Evolutionary conservation across 2,797 vertebrate species (phyloP), one percentile per base, ranked within the genome.

Genomic region (Neosilurus hyrtlii): DNA sequence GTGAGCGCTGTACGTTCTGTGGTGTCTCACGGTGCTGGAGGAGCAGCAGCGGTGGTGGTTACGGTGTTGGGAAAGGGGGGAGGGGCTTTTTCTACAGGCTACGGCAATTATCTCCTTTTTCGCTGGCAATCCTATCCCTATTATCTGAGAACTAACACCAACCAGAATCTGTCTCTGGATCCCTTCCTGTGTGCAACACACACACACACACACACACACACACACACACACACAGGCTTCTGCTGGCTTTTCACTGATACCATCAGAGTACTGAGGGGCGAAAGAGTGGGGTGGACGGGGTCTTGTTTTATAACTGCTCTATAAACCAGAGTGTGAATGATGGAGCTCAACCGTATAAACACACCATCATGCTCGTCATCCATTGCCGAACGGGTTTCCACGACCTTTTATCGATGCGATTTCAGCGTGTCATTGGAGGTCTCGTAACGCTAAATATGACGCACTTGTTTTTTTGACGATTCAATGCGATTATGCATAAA

Each of bases 221-320:
- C 24, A 30, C 30, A 30, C 30, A 30, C 30, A 30, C 30, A 30
- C 30, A 30, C 61, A 74, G 35, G 61, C 18, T 51, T 68, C 74
- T 74, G 84, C 77, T 86, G 78, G 84, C 84, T 86, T 83, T 89
- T 86, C 86, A 87, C 81, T 83, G 88, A 78, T 82, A 87, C 67
- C 88, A 87, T 89, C 82, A 82, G 6, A 85, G 83, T 86, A 85
- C 84, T 76, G 82, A 30, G 24, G 67, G 37, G 20, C 18, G 57
- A 10, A 37, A 6, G 2, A 30, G 11, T 14, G 30, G 18, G n/a
- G 54, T 56, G 68, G 70, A 56, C 35, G 78, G 43, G 59, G 78
- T 86, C 26, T 57, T 62, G 86, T 93, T 93, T 81, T 83, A 0
- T 91, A 93, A 93, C 79, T 24, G 63, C 83, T 74, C 87, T 91